These are phyloP conservation scores for Drosophila neutralis DNA, from an alignment of 2,888 invertebrate genomes.

Conservation along the genomic window DNA sequence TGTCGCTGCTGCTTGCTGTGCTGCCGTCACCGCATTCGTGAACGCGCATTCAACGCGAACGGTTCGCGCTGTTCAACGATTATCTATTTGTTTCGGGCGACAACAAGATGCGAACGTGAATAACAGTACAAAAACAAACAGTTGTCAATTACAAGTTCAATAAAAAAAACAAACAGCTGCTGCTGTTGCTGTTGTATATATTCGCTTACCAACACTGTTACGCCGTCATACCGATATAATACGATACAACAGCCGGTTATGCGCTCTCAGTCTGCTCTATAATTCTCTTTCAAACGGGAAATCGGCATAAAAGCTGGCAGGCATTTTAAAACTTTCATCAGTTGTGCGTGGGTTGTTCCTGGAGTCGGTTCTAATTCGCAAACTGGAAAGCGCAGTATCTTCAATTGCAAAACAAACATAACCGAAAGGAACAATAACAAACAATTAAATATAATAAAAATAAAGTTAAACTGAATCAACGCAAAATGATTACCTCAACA, in stretches of 20 bases:
- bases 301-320: constrained; percentile 50
- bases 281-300: constrained; percentile 5
- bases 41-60: constrained; percentile 42
- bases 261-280: constrained; percentile 5
- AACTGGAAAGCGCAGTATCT: neutral
- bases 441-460: constrained; percentile 7
- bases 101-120: constrained; percentile 50
- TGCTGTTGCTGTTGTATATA: constrained; percentile 32
- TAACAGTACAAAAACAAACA: constrained; percentile 43
- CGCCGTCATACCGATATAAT: constrained; percentile 20
- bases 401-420: constrained; percentile 4
- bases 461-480: constrained; percentile 22
- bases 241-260: constrained; percentile 46
- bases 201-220: constrained; percentile 30
- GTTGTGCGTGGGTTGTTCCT: constrained; percentile 55
- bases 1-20: constrained; percentile 14
- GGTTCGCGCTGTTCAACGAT: constrained; percentile 36
- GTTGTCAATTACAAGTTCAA: constrained; percentile 35
- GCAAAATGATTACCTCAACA: constrained; percentile 75
- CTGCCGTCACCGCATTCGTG: constrained; percentile 45
- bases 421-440: constrained; percentile 3
- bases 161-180: constrained; percentile 29
- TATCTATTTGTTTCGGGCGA: constrained; percentile 7
- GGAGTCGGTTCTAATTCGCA: constrained; percentile 23
- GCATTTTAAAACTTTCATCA: constrained; percentile 55